Conservation (phyloP, 2,888 invertebrate genomes). For the Drosophila algonquin region DNA sequence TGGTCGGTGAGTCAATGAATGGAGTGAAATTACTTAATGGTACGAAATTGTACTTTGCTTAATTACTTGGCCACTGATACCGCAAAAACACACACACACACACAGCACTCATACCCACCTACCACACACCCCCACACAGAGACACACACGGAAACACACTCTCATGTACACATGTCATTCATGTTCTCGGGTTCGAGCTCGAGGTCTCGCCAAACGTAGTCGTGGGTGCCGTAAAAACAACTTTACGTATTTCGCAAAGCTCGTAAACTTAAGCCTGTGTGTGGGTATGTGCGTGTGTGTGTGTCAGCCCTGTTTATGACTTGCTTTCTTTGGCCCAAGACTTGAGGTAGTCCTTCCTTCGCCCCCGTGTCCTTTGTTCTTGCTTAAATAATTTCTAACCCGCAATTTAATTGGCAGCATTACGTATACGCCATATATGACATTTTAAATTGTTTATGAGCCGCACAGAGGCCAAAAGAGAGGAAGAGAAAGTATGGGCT, state of each 20-base stretch:
- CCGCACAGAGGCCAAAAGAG: constrained; percentile 3
- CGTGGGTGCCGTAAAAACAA: constrained; percentile 75
- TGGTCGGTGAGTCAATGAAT: constrained; percentile 64
- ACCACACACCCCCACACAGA: constrained; percentile 15
- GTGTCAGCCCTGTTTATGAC: constrained; percentile 64
- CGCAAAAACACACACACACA: constrained; percentile 21
- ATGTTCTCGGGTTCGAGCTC: constrained; percentile 22
- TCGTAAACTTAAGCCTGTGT: constrained; percentile 63
- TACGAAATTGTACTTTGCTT: constrained; percentile 81
- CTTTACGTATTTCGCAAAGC: constrained; percentile 60
- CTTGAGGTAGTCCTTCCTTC: constrained; percentile 47
- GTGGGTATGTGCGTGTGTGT: constrained; percentile 27
- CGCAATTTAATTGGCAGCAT: constrained; percentile 66
- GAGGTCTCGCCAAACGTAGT: constrained; percentile 39
- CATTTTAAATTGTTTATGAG: constrained; percentile 79
- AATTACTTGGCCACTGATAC: constrained; percentile 79
- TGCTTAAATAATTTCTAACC: constrained; percentile 59
- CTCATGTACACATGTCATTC: constrained; percentile 57
- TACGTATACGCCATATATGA: constrained; percentile 74
- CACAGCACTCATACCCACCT: constrained; percentile 11
- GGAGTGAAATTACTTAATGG: constrained; percentile 79
- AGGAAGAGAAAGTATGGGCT: constrained; percentile 22
- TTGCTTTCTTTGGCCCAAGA: constrained; percentile 60
- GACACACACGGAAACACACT: constrained; percentile 3
- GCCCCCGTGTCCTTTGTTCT: constrained; percentile 22